Conservation (phyloP, 2,797 vertebrate genomes). For the Basileuterus tristriatus region DNA sequence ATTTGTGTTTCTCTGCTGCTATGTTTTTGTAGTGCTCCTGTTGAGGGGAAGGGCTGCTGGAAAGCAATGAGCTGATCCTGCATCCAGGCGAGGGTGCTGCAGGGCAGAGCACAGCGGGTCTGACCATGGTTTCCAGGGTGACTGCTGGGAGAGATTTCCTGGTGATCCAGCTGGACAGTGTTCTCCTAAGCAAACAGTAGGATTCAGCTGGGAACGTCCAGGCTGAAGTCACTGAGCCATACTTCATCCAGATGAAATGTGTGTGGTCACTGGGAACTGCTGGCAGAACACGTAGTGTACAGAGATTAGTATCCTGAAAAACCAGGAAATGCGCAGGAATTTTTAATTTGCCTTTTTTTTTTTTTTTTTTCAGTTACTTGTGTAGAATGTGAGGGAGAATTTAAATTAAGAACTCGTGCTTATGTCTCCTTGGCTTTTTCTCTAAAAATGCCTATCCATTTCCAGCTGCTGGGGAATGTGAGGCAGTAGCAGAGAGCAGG, state of each 20-base stretch:
- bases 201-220: background rate
- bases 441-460: background rate
- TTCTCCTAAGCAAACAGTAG: background rate
- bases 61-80: background rate
- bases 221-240: background rate
- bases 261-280: background rate
- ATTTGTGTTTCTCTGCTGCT: background rate
- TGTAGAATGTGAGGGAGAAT: background rate
- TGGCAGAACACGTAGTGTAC: background rate
- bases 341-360: too few species aligned
- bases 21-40: background rate
- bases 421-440: background rate
- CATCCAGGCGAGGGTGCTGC: accelerated
- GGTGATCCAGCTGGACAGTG: background rate
- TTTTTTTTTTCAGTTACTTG: background rate
- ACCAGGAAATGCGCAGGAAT: background rate
- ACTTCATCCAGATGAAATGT: background rate
- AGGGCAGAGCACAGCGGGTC: accelerated
- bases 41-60: background rate
- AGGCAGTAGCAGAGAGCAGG: background rate
- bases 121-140: background rate
- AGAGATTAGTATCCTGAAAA: background rate
- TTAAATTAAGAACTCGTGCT: background rate
- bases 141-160: background rate
- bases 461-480: background rate